Percentiles rank a stretch among this genome's conserved stretches.
phyloP scores from a whole-genome alignment of 2,888 invertebrate species.

The Pseudococcus viburni region DNA sequence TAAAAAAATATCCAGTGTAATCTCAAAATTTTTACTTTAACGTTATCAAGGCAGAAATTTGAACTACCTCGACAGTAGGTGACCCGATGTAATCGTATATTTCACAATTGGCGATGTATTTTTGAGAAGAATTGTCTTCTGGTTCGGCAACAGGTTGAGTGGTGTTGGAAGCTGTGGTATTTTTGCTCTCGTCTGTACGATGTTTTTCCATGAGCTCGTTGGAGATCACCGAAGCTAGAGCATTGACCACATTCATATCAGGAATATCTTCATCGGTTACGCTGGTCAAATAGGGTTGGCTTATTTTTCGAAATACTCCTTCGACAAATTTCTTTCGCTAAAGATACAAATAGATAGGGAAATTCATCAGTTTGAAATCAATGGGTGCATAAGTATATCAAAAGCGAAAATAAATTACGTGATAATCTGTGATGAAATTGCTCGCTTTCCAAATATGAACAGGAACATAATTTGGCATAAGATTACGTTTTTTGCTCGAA shows the following conservation, averaged over 20 bases:
- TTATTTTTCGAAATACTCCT: constrained; percentile 61
- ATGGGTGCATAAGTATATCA: not conserved
- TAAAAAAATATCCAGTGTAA: constrained; percentile 67
- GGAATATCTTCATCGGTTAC: constrained; percentile 64
- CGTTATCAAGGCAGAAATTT: not conserved
- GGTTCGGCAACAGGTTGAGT: constrained; percentile 33
- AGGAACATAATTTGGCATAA: constrained; percentile 65
- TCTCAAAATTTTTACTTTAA: not conserved
- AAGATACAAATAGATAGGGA: not conserved
- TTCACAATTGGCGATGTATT: constrained; percentile 62
- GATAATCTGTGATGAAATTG: constrained; percentile 69
- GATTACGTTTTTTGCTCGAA: constrained; percentile 4
- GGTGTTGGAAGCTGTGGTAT: not conserved
- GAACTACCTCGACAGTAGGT: constrained; percentile 60
- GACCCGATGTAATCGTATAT: constrained; percentile 63
- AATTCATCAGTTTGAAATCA: not conserved
- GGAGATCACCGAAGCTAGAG: constrained; percentile 55
- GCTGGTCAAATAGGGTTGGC: constrained; percentile 63
- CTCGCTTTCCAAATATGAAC: constrained; percentile 68
- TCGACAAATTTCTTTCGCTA: constrained; percentile 62
- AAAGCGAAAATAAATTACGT: constrained; percentile 68
- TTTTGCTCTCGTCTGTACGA: constrained; percentile 30
- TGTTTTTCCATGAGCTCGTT: constrained; percentile 56
- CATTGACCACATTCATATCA: constrained; percentile 60
- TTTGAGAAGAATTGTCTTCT: constrained; percentile 41